Base-by-base conservation (phyloP, 1,140 invertebrate species). In the Rhynchophorus ferrugineus region DNA sequence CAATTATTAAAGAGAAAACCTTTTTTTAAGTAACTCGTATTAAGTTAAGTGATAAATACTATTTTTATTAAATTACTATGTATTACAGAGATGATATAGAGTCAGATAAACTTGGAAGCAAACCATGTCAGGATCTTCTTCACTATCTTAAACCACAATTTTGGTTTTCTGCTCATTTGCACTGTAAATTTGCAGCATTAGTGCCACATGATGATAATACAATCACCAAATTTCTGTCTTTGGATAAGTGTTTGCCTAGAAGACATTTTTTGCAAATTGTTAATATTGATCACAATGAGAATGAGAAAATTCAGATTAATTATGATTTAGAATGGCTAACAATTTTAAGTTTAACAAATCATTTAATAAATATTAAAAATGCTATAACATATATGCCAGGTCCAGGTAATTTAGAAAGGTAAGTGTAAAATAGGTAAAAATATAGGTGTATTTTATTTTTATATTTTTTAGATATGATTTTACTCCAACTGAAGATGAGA, bases 81-180 rank as follows among this genome's bases (percentile, higher is more conserved):
- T 37, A 75, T 78, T 56, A n/a, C 64, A 84, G 81, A 57, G 75
- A 84, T 34, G 95, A 99, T 61, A 84, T 99, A 59, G 78, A 88
- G 49, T 73, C 73, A 2, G 82, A 89, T 63, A 72, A 76, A 44
- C 71, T 99, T 3, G 96, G 96, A 3, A 96, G 87, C 75, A 79
- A 82, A 33, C 85, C 91, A 20, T 78, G 81, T 29, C 82, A 85
- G 70, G 86, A 93, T 59, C 68, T 99, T 9, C 69, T 99, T 1
- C 68, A 83, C 41, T 63, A 75, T 29, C 65, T 98, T 35, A 79
- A 89, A 68, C 96, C 96, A 13, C 72, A 74, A 0, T 94, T 91
- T 72, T 99, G 95, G 95, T 99, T 99, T 75, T 75, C 95, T 39
- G 96, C 93, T 37, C 96, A 99, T 78, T 76, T 99, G 37, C 96